phyloP scores from a whole-genome alignment of 2,113 vertebrate species.

The Pseudolaguvia tuberculata region DNA sequence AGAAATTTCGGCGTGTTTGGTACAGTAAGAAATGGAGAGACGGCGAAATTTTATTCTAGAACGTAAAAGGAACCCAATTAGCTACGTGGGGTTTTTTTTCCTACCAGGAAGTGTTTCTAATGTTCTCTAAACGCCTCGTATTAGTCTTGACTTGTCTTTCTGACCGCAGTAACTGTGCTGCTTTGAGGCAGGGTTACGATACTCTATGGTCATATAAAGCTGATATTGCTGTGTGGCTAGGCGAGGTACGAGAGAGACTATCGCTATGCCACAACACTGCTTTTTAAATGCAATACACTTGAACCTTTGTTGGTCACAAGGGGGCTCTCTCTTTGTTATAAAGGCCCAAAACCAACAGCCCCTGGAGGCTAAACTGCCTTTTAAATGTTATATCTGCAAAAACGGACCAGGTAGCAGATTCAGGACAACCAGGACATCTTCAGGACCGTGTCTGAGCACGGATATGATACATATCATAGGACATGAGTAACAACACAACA shows the following conservation, averaged over 20 bases:
- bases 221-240: not conserved
- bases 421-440: too few relatives aligned
- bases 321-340: conserved; percentile 3
- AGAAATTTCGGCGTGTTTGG: too few relatives aligned
- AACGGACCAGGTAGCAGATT: not conserved
- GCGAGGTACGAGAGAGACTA: not conserved
- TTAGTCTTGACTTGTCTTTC: too few relatives aligned
- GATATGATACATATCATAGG: too few relatives aligned
- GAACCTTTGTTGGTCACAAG: conserved; percentile 27
- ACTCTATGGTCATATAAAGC: not conserved
- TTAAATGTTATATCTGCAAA: not conserved
- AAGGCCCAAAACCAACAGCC: conserved; percentile 14
- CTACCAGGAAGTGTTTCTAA: not conserved
- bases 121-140: not conserved
- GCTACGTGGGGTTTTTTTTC: too few relatives aligned
- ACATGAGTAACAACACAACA: too few relatives aligned
- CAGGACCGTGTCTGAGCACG: too few relatives aligned
- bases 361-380: conserved; percentile 4
- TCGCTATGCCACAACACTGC: not conserved
- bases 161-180: not conserved
- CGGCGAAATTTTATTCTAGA: too few relatives aligned
- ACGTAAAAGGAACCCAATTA: too few relatives aligned
- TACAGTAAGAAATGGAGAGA: too few relatives aligned
- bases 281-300: not conserved
- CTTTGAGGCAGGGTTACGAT: not conserved